Base-by-base conservation (phyloP, 2,888 invertebrate genomes). In the Dascillus cervinus region DNA sequence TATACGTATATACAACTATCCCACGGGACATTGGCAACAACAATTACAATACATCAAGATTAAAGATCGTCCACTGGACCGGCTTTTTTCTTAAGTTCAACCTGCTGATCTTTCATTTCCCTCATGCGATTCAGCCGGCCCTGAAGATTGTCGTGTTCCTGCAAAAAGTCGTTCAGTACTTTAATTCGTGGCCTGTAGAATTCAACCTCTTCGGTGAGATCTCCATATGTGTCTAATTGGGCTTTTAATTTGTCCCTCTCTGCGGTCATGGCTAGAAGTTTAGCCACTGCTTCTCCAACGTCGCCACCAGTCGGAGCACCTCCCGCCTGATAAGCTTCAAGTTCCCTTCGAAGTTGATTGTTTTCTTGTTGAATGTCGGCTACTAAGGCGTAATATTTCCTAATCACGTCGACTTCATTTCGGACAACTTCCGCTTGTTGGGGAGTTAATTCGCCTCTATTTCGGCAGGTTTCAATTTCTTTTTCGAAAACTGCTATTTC, bases 1-100 rank as follows among this genome's bases (percentile, higher is more conserved):
- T 64, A 57, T 62, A 64, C 64, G 64, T 62, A 63, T 63, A 59
- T 62, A 64, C 62, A 64, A 34, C 27, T 17, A 17, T 17, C 17
- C 21, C 43, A 46, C 49, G 39, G 49, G 46, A 56, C 49, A 50
- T 60, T 58, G 58, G 58, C 57, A 50, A 48, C 52, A 50, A 48
- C 44, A 49, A 47, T 22, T 38, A n/a, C n/a, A n/a, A n/a, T n/a
- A n/a, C n/a, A n/a, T n/a, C n/a, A n/a, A n/a, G n/a, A n/a, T 37
- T 60, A 53, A 11, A 60, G 28, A 26, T 58, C 51, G 13, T 55
- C 52, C 0, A 40, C 48, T 29, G 38, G 32, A 13, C 30, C 32
- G 5, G 26, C 40, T 34, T 26, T 36, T 11, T 35, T 22, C 23
- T 39, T 39, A 10, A 56, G 38, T 24, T 37, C 29, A 9, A 36